Conservation (phyloP, 2,888 invertebrate genomes). For the Pristionchus arcanus region DNA sequence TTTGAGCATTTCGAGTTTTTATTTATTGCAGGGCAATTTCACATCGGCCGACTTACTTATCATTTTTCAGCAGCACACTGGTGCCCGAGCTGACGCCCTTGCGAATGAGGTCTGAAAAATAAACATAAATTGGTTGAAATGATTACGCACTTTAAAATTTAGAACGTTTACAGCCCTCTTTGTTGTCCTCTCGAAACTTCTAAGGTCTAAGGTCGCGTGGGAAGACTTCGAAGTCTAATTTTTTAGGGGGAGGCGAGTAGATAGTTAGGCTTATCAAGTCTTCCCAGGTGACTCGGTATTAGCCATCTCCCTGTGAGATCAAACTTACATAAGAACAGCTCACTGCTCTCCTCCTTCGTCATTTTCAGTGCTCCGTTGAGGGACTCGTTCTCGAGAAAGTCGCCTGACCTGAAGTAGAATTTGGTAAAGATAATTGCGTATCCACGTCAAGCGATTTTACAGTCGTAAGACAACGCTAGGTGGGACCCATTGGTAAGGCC, state of each 20-base stretch:
- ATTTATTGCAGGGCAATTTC: too few species aligned
- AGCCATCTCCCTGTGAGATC: too few species aligned
- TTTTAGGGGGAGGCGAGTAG: too few species aligned
- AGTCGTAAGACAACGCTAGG: too few species aligned
- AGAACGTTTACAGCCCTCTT: neutral
- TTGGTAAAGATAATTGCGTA: neutral
- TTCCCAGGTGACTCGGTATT: too few species aligned
- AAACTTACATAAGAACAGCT: neutral
- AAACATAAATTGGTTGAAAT: too few species aligned
- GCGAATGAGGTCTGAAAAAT: slow-evolving; percentile 24
- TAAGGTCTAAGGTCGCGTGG: too few species aligned
- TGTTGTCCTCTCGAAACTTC: neutral
- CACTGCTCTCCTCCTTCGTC: neutral
- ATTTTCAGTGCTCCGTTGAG: slow-evolving; percentile 25
- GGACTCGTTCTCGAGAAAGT: slow-evolving; percentile 27
- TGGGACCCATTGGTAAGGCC: too few species aligned
- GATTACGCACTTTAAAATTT: neutral
- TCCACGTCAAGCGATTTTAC: too few species aligned
- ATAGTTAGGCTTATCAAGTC: too few species aligned
- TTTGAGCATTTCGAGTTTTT: too few species aligned
- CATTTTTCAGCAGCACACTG: neutral
- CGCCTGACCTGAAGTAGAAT: neutral
- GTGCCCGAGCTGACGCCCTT: slow-evolving; percentile 50
- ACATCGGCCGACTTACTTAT: neutral
- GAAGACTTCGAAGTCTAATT: too few species aligned